Evolutionary conservation across 2,113 vertebrate species (phyloP), one percentile per base, ranked within the genome.

Genomic region (Fulica atra): DNA sequence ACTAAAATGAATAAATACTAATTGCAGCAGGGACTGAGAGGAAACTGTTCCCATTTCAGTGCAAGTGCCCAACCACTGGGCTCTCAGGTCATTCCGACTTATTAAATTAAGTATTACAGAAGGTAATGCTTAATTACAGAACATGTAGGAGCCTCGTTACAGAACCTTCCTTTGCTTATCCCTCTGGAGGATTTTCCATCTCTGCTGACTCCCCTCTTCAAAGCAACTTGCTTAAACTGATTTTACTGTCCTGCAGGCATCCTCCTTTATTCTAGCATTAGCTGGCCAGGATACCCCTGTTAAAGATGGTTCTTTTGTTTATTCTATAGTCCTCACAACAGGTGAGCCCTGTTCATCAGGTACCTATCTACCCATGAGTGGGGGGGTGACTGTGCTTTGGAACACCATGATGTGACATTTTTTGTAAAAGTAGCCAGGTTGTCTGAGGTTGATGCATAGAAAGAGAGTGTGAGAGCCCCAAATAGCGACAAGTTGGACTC

Each of bases 111-210:
- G 20, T 33, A 28, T 77, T 88, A 53, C 36, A 57, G 63, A 64
- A 88, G 29, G 59, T 72, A 92, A 59, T 80, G 35, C 44, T 92
- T 92, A 76, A 73, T 95, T 92, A 83, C 59, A 84, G 81, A 78
- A 70, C 40, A 25, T 40, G n/a, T 19, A 70, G 50, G 6, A 81
- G 51, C 31, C 59, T 81, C 69, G 77, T 89, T 86, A 69, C 7
- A 59, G 61, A 51, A 57, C 38, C 35, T 76, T 87, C 51, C 42
- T 92, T 81, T 65, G 16, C 64, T 72, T 1, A 0, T 65, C 50
- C 16, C n/a, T 82, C 70, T 80, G 54, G 71, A 94, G 26, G 16
- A 61, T 93, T 93, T 93, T 89, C 74, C 24, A 17, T 24, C 33
- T 77, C 57, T 89, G 25, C 57, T 44, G 48, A 89, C 26, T 89